Conservation (phyloP, 2,888 invertebrate species). For the Cheilosia variabilis region DNA sequence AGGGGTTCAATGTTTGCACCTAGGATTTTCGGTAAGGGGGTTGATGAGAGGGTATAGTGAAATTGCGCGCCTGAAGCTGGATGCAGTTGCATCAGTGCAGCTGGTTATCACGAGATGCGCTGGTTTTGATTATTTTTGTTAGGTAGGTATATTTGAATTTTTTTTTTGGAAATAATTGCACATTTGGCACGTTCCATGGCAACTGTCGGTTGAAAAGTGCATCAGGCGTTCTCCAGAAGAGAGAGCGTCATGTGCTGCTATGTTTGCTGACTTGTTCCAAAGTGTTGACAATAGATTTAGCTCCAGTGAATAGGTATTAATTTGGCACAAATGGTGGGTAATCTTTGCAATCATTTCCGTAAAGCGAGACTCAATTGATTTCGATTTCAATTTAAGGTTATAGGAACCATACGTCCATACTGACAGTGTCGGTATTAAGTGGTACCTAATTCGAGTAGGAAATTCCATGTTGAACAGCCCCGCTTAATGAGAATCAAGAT, state of each 20-base stretch:
- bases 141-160: constrained; percentile 27
- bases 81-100: constrained; percentile 67
- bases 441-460: no score
- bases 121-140: constrained; percentile 45
- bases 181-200: constrained; percentile 68
- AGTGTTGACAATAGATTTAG: background rate
- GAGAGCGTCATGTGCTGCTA: constrained; percentile 25
- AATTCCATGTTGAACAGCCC: no score
- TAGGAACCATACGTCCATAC: no score
- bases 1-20: constrained; percentile 71
- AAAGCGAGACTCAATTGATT: no score
- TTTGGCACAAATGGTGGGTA: no score
- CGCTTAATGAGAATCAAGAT: no score
- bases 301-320: background rate
- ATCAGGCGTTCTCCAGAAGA: constrained; percentile 19
- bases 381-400: no score
- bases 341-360: no score
- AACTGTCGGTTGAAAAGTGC: constrained; percentile 58
- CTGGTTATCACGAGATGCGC: constrained; percentile 39
- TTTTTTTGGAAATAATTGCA: constrained; percentile 37
- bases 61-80: constrained; percentile 66
- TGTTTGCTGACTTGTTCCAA: background rate
- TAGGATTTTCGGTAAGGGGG: constrained; percentile 53
- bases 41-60: constrained; percentile 13
- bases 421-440: no score